Percentiles rank a stretch among this genome's conserved stretches.
Evolutionary conservation across 1,140 invertebrate genomes (phyloP).

Genomic region (Teleogryllus occipitalis): DNA sequence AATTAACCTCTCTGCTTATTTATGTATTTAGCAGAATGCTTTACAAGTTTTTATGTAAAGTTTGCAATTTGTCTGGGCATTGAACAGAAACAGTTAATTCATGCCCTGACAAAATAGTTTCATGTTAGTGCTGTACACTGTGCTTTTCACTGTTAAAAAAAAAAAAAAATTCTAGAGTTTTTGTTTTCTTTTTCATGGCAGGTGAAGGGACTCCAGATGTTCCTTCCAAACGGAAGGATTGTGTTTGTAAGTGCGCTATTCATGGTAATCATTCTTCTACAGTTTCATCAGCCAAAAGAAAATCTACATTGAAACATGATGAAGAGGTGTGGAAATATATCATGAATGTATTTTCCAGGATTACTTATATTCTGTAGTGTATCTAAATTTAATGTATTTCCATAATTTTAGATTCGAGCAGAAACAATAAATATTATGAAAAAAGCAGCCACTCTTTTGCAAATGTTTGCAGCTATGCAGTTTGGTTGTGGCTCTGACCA

Average conservation of each 20-base stretch:
- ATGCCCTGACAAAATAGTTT: too few species aligned
- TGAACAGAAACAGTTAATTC: too few species aligned
- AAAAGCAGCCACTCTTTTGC: conserved; percentile 76
- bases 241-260: conserved; percentile 55
- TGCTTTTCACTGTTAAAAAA: too few species aligned
- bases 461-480: conserved; percentile 88
- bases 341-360: too few species aligned
- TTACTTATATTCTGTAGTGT: too few species aligned
- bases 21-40: too few species aligned
- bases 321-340: conserved; percentile 10
- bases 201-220: conserved; percentile 20
- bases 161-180: too few species aligned
- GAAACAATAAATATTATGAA: conserved; percentile 64
- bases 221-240: conserved; percentile 34
- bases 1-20: too few species aligned
- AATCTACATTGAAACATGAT: conserved; percentile 16
- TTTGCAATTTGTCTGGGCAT: too few species aligned
- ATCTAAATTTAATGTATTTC: too few species aligned
- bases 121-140: too few species aligned
- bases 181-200: not conserved
- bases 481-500: conserved; percentile 69
- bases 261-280: conserved; percentile 37
- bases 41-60: too few species aligned
- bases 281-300: conserved; percentile 31
- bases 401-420: conserved; percentile 33